Evolutionary conservation across 2,113 vertebrate species (phyloP).

Genomic region (Donacobius atricapilla): DNA sequence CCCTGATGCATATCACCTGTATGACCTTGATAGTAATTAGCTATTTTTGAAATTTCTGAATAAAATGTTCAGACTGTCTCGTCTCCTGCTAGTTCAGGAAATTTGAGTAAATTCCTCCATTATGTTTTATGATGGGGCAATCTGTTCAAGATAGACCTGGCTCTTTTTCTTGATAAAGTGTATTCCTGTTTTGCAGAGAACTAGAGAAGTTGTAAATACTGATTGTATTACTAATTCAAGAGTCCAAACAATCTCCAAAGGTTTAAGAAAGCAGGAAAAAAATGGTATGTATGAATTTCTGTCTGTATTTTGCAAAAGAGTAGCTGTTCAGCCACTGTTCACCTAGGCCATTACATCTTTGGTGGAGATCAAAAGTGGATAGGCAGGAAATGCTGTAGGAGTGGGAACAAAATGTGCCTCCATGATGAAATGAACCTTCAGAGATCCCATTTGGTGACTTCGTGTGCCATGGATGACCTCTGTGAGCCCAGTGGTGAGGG

Average conservation of each 20-base stretch:
- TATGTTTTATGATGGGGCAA: not conserved
- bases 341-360: not conserved
- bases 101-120: not conserved
- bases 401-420: not conserved
- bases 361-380: not conserved
- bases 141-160: not conserved
- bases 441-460: not conserved
- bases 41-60: not conserved
- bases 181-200: constrained; percentile 67
- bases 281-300: constrained; percentile 57
- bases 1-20: not conserved
- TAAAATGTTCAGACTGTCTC: not conserved
- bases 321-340: not conserved
- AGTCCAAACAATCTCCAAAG: constrained; percentile 67
- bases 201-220: constrained; percentile 64
- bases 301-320: not conserved
- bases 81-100: not conserved
- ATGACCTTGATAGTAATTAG: not conserved
- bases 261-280: constrained; percentile 46
- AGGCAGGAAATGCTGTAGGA: not conserved
- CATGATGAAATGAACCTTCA: not conserved
- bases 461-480: not conserved
- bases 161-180: not conserved
- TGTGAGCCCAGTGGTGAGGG: not conserved
- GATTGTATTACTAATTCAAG: constrained; percentile 56